Evolutionary conservation across 2,113 vertebrate species (phyloP).

Genomic region (Entelurus aequoreus): DNA sequence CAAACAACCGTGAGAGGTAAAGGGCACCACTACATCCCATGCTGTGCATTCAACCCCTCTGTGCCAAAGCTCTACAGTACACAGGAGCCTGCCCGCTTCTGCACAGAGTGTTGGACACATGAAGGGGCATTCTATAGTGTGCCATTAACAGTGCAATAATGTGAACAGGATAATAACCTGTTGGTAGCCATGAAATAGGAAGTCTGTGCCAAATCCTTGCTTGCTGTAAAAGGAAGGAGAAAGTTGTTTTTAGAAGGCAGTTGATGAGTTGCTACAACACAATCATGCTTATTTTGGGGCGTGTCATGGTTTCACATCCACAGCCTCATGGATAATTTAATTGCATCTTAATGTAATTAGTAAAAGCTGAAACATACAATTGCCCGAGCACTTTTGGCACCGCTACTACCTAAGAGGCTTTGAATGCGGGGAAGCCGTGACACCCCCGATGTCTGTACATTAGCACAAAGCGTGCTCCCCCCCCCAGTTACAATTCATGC

Average conservation of each 20-base stretch:
- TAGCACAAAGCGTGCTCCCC: background rate
- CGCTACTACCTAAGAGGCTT: background rate
- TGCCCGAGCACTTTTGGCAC: background rate
- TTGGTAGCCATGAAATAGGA: conserved; percentile 99
- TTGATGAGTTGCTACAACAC: background rate
- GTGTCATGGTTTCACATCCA: conserved; percentile 2
- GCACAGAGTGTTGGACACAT: conserved; percentile 92
- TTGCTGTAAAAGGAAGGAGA: conserved; percentile 84
- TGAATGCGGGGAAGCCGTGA: background rate
- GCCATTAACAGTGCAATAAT: conserved; percentile 99
- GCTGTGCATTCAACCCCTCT: conserved; percentile 94
- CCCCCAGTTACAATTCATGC: background rate
- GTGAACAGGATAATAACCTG: conserved; percentile 99
- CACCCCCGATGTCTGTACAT: background rate
- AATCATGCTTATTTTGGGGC: conserved; percentile 1
- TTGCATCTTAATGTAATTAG: background rate
- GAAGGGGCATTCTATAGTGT: conserved; percentile 97
- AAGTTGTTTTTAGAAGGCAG: conserved; percentile 13
- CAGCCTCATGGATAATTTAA: background rate
- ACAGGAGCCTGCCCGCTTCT: conserved; percentile 79
- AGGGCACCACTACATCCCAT: conserved; percentile 99
- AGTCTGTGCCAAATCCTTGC: conserved; percentile 99
- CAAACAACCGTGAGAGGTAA: conserved; percentile 88
- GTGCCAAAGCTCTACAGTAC: conserved; percentile 95
- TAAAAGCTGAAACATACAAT: background rate